A percentile compares a stretch with the other conserved stretches of the same genome.
These are phyloP conservation scores for Holothuria glaberrima DNA, from an alignment of 35 echinoderm and acorn worm species.

Conservation along the genomic window DNA sequence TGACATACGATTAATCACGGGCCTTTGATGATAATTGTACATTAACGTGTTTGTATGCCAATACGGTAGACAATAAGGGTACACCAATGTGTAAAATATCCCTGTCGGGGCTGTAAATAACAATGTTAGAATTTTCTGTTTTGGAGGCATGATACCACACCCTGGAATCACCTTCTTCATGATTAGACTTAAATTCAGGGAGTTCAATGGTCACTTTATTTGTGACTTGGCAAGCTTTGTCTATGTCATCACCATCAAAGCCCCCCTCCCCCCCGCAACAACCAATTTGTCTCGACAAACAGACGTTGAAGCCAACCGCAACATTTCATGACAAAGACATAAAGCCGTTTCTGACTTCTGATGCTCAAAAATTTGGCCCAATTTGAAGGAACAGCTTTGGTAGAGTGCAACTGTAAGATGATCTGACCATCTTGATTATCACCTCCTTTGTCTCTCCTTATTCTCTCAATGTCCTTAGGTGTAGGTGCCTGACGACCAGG, in stretches of 20 bases:
- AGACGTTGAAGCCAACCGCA: constrained; percentile 21
- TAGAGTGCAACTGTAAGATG: neutral
- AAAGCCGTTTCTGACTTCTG: constrained; percentile 20
- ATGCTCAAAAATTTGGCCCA: constrained; percentile 24
- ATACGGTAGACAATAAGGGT: neutral
- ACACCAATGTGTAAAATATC: neutral
- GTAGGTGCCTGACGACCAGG: neutral
- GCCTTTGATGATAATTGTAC: constrained; percentile 45
- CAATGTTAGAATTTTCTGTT: neutral
- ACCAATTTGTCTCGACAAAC: neutral
- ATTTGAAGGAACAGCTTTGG: neutral
- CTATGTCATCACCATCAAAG: constrained; percentile 46
- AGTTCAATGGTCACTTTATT: neutral
- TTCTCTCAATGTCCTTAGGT: constrained; percentile 25
- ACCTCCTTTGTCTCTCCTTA: neutral
- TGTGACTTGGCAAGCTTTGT: constrained; percentile 49
- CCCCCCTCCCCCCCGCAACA: constrained; percentile 28
- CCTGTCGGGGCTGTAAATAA: constrained; percentile 16
- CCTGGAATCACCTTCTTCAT: constrained; percentile 50
- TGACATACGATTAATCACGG: constrained; percentile 47
- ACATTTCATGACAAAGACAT: constrained; percentile 36
- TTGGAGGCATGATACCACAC: constrained; percentile 51
- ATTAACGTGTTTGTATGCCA: neutral
- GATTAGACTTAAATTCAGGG: constrained; percentile 17
- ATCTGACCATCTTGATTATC: constrained; percentile 14